These are phyloP conservation scores for Ptychobarbus kaznakovi DNA, from an alignment of 2,797 vertebrate genomes.

Conservation along the genomic window DNA sequence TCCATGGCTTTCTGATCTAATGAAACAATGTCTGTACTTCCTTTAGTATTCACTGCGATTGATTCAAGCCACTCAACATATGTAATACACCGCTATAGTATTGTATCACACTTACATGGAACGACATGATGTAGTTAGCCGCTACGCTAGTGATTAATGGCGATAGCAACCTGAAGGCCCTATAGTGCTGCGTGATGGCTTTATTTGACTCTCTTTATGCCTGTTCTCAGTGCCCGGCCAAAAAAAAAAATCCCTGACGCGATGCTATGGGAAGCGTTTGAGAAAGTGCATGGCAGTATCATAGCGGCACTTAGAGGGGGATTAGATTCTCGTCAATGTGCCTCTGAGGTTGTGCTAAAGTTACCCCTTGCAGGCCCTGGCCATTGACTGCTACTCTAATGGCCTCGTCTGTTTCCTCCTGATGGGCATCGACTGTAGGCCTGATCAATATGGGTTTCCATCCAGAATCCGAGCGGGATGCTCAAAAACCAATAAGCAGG, in stretches of 20 bases:
- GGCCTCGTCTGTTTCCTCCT: slow-evolving; percentile 83
- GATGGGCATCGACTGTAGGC: slow-evolving; percentile 82
- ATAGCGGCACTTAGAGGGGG: slow-evolving; percentile 72
- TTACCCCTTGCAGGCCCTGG: slow-evolving; percentile 82
- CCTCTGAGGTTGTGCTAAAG: slow-evolving; percentile 78
- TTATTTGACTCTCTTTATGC: slow-evolving; percentile 48
- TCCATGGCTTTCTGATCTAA: neutral
- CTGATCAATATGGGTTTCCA: slow-evolving; percentile 83
- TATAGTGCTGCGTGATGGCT: slow-evolving; percentile 39
- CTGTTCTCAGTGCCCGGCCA: slow-evolving; percentile 34
- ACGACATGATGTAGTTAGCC: slow-evolving; percentile 51
- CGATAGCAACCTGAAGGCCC: slow-evolving; percentile 40
- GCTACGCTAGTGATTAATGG: slow-evolving; percentile 46
- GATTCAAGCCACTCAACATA: slow-evolving; percentile 47
- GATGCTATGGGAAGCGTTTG: slow-evolving; percentile 61
- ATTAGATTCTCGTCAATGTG: slow-evolving; percentile 81
- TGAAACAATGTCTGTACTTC: slow-evolving; percentile 29
- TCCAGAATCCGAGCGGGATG: slow-evolving; percentile 54
- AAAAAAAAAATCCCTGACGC: slow-evolving; percentile 53
- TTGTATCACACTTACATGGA: slow-evolving; percentile 54
- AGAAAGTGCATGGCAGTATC: slow-evolving; percentile 64
- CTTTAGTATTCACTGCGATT: slow-evolving; percentile 26
- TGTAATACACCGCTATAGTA: slow-evolving; percentile 50
- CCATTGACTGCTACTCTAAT: slow-evolving; percentile 84
- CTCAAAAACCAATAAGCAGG: slow-evolving; percentile 56